Conservation (phyloP, 2,113 vertebrate genomes). For the Heterotis niloticus region DNA sequence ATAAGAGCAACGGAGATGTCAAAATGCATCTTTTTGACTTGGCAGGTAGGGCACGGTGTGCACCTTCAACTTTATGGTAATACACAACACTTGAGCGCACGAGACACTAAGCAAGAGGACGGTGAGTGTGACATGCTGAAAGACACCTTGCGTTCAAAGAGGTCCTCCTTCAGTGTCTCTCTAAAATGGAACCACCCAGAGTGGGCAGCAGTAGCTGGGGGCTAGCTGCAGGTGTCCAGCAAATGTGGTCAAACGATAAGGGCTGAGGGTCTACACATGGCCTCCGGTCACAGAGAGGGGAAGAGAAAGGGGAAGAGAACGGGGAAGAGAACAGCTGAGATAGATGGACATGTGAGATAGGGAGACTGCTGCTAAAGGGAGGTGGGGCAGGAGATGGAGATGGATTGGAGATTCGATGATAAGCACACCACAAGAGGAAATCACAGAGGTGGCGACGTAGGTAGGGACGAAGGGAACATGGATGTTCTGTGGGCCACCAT, state of each 20-base stretch:
- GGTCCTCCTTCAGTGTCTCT: not conserved
- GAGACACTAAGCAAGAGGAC: too few relatives aligned
- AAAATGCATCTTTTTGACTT: not conserved
- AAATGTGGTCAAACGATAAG: constrained; percentile 6
- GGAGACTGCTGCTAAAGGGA: constrained; percentile 40
- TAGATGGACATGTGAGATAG: constrained; percentile 61
- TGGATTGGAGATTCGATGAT: constrained; percentile 59
- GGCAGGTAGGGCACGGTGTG: too few relatives aligned
- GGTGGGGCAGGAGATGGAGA: constrained; percentile 42
- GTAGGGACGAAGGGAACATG: constrained; percentile 26
- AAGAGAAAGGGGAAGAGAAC: constrained; percentile 44
- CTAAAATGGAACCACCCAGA: not conserved
- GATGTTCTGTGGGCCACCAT: constrained; percentile 37
- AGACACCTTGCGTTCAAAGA: not conserved
- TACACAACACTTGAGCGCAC: too few relatives aligned
- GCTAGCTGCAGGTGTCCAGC: not conserved
- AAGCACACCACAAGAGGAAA: constrained; percentile 45
- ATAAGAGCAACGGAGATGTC: too few relatives aligned
- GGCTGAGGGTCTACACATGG: constrained; percentile 23
- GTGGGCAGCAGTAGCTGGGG: not conserved
- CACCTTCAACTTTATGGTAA: too few relatives aligned
- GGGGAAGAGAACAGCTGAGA: constrained; percentile 47
- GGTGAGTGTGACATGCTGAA: not conserved
- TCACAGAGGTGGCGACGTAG: not conserved
- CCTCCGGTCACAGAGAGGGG: constrained; percentile 31